phyloP scores from a whole-genome alignment of 2,888 invertebrate species.

The Mycalesis mineus region DNA sequence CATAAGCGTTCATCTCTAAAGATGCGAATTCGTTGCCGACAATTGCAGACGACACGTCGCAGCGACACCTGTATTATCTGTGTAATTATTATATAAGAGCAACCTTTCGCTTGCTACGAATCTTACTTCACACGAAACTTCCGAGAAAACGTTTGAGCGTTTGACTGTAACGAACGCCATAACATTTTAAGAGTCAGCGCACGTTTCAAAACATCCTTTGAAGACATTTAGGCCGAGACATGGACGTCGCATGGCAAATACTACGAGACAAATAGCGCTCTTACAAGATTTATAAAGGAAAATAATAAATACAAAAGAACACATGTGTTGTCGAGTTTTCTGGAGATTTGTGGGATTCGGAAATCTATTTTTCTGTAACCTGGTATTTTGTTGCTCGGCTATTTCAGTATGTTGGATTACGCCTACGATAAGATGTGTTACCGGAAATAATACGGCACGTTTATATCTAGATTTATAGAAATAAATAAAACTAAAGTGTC shows the following conservation, averaged over 20 bases:
- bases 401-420: neutral
- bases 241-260: constrained; percentile 25
- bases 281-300: constrained; percentile 20
- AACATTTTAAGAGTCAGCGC: constrained; percentile 15
- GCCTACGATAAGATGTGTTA: too few relatives aligned
- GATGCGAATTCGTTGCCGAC: too few relatives aligned
- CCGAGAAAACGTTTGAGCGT: constrained; percentile 2
- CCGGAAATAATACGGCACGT: too few relatives aligned
- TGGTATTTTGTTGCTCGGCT: too few relatives aligned
- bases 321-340: neutral
- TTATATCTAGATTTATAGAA: too few relatives aligned
- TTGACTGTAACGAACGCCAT: constrained; percentile 2
- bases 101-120: too few relatives aligned
- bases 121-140: too few relatives aligned
- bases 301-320: constrained; percentile 9
- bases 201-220: constrained; percentile 25
- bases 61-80: too few relatives aligned
- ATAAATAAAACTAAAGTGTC: too few relatives aligned
- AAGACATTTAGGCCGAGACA: constrained; percentile 28
- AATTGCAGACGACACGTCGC: too few relatives aligned
- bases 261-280: constrained; percentile 20
- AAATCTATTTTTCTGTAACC: neutral
- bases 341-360: neutral
- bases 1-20: too few relatives aligned
- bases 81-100: too few relatives aligned